Evolutionary conservation across 2,888 invertebrate genomes (phyloP), one percentile per base, ranked within the genome.

Genomic region (Drosophila percnosoma): DNA sequence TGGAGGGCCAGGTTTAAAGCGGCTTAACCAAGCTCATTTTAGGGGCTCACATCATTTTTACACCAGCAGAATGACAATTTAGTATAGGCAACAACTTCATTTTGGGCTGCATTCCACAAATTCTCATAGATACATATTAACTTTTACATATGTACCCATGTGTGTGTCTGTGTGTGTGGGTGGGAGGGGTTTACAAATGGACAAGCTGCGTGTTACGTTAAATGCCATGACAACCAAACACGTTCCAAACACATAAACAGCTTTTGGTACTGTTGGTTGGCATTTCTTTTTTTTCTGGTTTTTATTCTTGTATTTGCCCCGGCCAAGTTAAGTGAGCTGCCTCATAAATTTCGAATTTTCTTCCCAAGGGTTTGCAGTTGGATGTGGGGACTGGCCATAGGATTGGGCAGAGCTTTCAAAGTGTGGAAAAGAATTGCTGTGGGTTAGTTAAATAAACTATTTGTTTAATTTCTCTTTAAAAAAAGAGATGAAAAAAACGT

Each of bases 191-290:
- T 82, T 85, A 80, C 71, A 86, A 83, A 83, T 80, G 86, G 69
- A 66, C 40, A 57, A 71, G 64, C 77, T 80, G 82, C 79, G 87
- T 86, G 74, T 79, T 52, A 81, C 62, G 67, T 68, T 72, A 69
- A 80, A 73, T 73, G 81, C 63, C 65, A 68, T 73, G 55, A 60
- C 65, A 78, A 69, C 70, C 65, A 67, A 73, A 84, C 87, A 84
- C 83, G 83, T 84, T 82, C 63, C 27, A 84, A 80, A 73, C 80
- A 81, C 88, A 85, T 85, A 87, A 85, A 87, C 83, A 85, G 88
- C 88, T 79, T 80, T 72, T 66, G 64, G 58, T 60, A 64, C 77
- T 68, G 60, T 80, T 81, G 61, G 65, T 69, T 68, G 72, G 38
- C 65, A 54, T 49, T 21, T 31, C 24, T 15, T 34, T 61, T 52